Evolutionary conservation across 2,797 vertebrate species (phyloP), one percentile per base, ranked within the genome.

Genomic region (Pelodytes ibericus): DNA sequence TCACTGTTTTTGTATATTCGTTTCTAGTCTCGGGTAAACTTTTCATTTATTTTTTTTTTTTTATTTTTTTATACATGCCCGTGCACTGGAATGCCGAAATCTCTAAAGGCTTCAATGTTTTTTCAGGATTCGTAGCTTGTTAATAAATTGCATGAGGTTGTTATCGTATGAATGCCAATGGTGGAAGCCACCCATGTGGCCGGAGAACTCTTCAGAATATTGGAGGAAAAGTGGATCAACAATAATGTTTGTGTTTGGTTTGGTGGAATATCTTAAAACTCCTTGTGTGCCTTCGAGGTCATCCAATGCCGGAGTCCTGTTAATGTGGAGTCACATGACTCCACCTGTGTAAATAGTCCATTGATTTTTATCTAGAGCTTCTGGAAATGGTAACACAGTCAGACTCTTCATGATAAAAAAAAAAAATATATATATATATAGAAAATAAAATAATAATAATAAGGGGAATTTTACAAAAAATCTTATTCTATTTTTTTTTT

Each of bases 281-380:
- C 18, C 25, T 4, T 30, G 24, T 33, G 15, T 16, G 15, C 20
- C 16, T 8, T 3, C 3, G 33, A 9, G 24, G 62, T 47, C 49
- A 29, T 20, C 30, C 26, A 18, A 16, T 15, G 36, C 18, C 5
- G 33, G 18, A 27, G 16, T 60, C 53, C 2, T 70, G 33, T 49
- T 51, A 29, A 60, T 72, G 31, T 64, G 25, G 57, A 69, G 30
- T n/a, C 22, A 36, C 5, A 22, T 25, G 3, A 31, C 16, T 15
- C 39, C 71, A 74, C 71, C 72, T 74, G 62, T 58, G 51, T 26
- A 74, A 65, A 74, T 74, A 73, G 10, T 25, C 7, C 24, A 13
- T 18, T 25, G 22, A 31, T 53, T 53, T 44, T 53, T 53, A 53
- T 53, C 44, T n/a, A 1, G 44, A 1, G 4, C 16, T 13, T n/a